A percentile compares a stretch with the other conserved stretches of the same genome.
Evolutionary conservation across 1,140 invertebrate genomes (phyloP).

Genomic region (Drosophila nasuta): DNA sequence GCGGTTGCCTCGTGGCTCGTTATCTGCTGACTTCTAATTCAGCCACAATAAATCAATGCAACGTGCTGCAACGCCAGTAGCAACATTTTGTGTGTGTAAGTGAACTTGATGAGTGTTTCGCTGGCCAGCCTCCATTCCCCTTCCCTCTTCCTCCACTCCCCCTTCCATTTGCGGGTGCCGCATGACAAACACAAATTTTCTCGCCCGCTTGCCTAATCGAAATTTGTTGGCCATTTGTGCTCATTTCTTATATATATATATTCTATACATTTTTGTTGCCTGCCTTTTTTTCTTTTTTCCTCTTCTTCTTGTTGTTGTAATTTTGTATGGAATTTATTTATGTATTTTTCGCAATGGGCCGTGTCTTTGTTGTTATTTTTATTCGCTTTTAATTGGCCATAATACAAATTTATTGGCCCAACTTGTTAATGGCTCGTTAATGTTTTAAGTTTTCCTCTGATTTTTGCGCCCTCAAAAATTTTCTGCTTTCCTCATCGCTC

Average conservation of each 20-base stretch:
- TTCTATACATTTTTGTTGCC: conserved; percentile 12
- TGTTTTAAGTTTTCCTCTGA: conserved; percentile 64
- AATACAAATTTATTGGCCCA: conserved; percentile 78
- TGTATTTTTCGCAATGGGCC: conserved; percentile 35
- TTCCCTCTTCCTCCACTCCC: neutral
- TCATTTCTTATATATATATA: conserved; percentile 65
- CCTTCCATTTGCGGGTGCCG: neutral
- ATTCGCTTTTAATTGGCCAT: conserved; percentile 82
- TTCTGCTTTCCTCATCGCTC: neutral
- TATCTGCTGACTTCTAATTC: conserved; percentile 83
- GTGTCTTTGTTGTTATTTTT: conserved; percentile 67
- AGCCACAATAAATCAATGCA: conserved; percentile 82
- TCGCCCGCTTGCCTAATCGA: conserved; percentile 72
- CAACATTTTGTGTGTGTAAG: conserved; percentile 72
- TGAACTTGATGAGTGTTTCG: conserved; percentile 72
- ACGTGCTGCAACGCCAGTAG: conserved; percentile 72
- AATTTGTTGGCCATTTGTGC: conserved; percentile 81
- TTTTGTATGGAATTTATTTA: conserved; percentile 44
- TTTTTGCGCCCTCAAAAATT: conserved; percentile 6
- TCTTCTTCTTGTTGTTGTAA: conserved; percentile 14
- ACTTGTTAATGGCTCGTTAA: conserved; percentile 82
- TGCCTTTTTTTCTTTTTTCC: too few species aligned
- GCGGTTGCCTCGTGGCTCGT: conserved; percentile 59
- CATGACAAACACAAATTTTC: conserved; percentile 64
- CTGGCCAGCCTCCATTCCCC: neutral